A percentile compares a stretch with the other conserved stretches of the same genome.
These are phyloP conservation scores for Cephus pygmeus DNA, from an alignment of 2,888 invertebrate genomes.

Conservation along the genomic window DNA sequence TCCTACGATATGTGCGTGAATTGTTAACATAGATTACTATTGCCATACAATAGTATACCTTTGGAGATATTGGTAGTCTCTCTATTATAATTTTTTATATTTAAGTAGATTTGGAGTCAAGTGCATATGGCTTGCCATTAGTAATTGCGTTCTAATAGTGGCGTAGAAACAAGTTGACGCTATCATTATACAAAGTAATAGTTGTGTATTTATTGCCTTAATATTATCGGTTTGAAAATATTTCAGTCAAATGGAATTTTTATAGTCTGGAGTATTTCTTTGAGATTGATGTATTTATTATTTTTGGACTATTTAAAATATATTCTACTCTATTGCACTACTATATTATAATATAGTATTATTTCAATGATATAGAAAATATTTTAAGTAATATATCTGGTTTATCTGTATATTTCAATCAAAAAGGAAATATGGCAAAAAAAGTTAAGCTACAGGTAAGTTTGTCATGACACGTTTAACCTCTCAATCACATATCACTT, in stretches of 20 bases:
- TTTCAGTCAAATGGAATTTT: background rate
- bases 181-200: background rate
- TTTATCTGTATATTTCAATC: background rate
- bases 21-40: background rate
- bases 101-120: background rate
- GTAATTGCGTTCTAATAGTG: background rate
- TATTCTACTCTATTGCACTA: background rate
- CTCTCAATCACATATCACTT: background rate
- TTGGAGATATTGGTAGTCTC: background rate
- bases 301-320: background rate
- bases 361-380: background rate
- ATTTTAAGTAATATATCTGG: background rate
- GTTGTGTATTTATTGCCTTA: background rate
- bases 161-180: background rate
- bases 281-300: background rate
- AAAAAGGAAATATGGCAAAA: background rate
- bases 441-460: background rate
- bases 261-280: background rate
- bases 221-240: background rate
- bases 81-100: background rate
- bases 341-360: background rate
- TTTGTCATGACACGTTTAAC: background rate
- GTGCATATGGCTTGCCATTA: background rate
- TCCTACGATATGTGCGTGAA: background rate
- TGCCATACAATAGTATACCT: background rate